Evolutionary conservation across 2,113 vertebrate genomes (phyloP).

Genomic region (Dasyornis broadbenti): DNA sequence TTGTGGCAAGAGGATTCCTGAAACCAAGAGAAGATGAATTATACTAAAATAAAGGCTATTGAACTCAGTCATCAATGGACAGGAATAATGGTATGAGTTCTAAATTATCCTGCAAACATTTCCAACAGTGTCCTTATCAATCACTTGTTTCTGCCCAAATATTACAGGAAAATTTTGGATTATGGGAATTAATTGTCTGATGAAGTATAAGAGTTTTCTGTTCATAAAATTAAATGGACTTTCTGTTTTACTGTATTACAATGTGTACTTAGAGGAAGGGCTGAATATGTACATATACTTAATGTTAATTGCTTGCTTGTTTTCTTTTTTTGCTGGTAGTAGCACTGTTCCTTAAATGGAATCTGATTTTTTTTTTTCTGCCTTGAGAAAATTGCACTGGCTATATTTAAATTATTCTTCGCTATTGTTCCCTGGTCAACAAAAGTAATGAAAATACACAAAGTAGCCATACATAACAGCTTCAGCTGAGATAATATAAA

Average conservation of each 20-base stretch:
- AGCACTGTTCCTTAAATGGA: background rate
- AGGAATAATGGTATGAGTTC: background rate
- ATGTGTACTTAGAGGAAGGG: background rate
- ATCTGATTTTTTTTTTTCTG: background rate
- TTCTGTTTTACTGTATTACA: background rate
- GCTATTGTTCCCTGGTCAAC: background rate
- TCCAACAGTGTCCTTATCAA: background rate
- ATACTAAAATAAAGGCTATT: background rate
- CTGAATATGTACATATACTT: background rate
- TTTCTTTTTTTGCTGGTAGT: background rate
- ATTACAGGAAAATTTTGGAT: background rate
- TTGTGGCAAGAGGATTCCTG: background rate
- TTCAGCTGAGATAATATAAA: background rate
- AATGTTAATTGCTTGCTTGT: background rate
- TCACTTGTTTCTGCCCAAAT: background rate
- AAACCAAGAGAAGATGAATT: background rate
- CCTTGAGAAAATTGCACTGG: background rate
- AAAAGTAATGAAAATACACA: background rate
- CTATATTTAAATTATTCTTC: background rate
- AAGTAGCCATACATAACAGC: background rate
- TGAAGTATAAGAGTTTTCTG: background rate
- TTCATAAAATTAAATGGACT: background rate
- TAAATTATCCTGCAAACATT: background rate
- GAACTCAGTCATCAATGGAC: background rate
- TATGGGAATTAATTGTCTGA: background rate